Percentiles rank a stretch among this genome's conserved stretches.
Conservation (phyloP, 1,140 invertebrate species). For the Dufourea novaeangliae region DNA sequence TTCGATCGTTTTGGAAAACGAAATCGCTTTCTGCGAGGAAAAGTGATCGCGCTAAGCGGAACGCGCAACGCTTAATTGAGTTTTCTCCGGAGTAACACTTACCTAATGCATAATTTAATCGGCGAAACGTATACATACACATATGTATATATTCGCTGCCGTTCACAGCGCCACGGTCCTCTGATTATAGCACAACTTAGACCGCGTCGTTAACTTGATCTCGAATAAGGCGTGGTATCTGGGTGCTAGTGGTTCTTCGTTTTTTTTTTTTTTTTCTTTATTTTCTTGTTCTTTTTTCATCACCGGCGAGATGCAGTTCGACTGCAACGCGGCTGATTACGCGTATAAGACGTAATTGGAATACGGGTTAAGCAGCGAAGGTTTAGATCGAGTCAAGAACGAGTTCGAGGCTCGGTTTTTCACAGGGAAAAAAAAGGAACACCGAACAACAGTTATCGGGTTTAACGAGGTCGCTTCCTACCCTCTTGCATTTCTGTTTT, state of each 20-base stretch:
- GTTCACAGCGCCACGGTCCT: neutral
- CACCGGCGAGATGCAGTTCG: constrained; percentile 30
- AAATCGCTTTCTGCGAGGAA: constrained; percentile 48
- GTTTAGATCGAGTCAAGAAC: constrained; percentile 49
- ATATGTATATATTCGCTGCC: neutral
- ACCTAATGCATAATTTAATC: constrained; percentile 51
- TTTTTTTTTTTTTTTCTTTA: neutral
- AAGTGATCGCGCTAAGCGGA: constrained; percentile 40
- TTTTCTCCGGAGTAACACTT: constrained; percentile 51
- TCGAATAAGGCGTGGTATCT: constrained; percentile 38
- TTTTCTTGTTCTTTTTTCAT: constrained; percentile 44
- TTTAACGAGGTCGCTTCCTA: constrained; percentile 49
- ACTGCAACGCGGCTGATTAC: constrained; percentile 44
- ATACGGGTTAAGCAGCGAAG: constrained; percentile 54
- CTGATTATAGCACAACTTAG: constrained; percentile 15
- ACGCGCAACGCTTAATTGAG: constrained; percentile 33
- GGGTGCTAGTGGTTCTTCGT: constrained; percentile 24
- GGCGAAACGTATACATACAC: constrained; percentile 9
- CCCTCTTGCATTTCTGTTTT: constrained; percentile 6
- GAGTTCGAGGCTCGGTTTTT: constrained; percentile 39
- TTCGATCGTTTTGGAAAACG: neutral
- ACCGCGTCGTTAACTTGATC: constrained; percentile 38
- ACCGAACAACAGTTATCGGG: constrained; percentile 48
- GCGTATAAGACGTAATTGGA: constrained; percentile 52
- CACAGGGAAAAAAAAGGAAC: constrained; percentile 31